phyloP scores from a whole-genome alignment of 2,888 invertebrate genomes.

The Syrphus vitripennis region DNA sequence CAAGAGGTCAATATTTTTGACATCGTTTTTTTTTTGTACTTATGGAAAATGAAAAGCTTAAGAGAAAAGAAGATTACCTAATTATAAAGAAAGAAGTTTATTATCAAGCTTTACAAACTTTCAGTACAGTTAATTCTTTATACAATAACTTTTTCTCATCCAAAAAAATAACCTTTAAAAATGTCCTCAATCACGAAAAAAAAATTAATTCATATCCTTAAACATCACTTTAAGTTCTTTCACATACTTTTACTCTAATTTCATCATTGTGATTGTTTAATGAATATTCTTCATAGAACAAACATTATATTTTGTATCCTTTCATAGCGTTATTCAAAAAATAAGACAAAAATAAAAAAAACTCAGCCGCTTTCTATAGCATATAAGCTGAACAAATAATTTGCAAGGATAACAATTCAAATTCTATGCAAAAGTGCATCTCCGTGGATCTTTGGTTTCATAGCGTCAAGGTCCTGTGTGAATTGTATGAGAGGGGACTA shows the following conservation, averaged over 20 bases:
- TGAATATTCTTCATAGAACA: neutral
- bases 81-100: too few species aligned
- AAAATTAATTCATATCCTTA: neutral
- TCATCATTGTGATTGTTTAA: conserved; percentile 3
- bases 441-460: conserved; percentile 26
- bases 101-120: too few species aligned
- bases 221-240: neutral
- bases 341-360: neutral
- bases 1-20: too few species aligned
- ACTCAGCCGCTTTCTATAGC: conserved; percentile 1
- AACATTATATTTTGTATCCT: neutral
- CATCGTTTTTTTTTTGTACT: neutral
- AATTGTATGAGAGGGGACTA: neutral
- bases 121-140: too few species aligned
- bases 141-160: too few species aligned
- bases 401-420: conserved; percentile 44
- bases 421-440: conserved; percentile 53
- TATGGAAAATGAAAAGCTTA: too few species aligned
- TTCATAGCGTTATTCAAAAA: neutral
- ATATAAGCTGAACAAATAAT: conserved; percentile 38
- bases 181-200: neutral
- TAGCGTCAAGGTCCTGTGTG: conserved; percentile 40
- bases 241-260: neutral
- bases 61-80: too few species aligned
- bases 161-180: neutral